Conservation (phyloP, 2,113 vertebrate genomes). For the Eulemur macaco region DNA sequence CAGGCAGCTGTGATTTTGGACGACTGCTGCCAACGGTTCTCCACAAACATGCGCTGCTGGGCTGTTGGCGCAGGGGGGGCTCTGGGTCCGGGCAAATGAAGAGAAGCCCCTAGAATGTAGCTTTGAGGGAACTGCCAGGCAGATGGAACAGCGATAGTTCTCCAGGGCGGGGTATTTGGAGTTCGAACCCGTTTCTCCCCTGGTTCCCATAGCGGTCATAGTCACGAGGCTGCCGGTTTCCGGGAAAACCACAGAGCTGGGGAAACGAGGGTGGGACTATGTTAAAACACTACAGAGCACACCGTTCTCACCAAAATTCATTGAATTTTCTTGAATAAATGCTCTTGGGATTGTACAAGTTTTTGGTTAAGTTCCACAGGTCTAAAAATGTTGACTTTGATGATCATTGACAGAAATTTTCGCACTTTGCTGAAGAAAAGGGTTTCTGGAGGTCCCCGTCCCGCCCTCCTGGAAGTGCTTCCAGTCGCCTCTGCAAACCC, state of each 20-base stretch:
- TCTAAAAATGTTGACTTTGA: not conserved
- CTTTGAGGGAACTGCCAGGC: not conserved
- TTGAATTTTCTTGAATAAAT: not conserved
- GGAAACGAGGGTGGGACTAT: not conserved
- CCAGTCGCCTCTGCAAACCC: not conserved
- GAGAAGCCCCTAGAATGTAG: not conserved
- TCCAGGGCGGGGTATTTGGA: accelerated
- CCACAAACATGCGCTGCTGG: accelerated
- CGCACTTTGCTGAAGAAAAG: not conserved
- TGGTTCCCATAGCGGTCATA: not conserved
- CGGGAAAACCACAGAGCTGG: accelerated
- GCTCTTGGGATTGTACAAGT: accelerated
- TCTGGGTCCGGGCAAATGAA: not conserved
- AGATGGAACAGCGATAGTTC: accelerated
- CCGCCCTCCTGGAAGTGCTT: not conserved
- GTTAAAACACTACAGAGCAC: not conserved
- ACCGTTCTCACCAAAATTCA: not conserved
- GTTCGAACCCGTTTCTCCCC: no score
- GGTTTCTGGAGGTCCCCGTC: not conserved
- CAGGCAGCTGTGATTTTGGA: not conserved
- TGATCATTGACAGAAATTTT: no score
- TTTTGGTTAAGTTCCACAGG: no score
- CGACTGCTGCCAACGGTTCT: no score
- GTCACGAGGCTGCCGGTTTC: not conserved
- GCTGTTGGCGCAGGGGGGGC: not conserved